Conservation (phyloP, 2,113 vertebrate species). For the Caracal caracal region DNA sequence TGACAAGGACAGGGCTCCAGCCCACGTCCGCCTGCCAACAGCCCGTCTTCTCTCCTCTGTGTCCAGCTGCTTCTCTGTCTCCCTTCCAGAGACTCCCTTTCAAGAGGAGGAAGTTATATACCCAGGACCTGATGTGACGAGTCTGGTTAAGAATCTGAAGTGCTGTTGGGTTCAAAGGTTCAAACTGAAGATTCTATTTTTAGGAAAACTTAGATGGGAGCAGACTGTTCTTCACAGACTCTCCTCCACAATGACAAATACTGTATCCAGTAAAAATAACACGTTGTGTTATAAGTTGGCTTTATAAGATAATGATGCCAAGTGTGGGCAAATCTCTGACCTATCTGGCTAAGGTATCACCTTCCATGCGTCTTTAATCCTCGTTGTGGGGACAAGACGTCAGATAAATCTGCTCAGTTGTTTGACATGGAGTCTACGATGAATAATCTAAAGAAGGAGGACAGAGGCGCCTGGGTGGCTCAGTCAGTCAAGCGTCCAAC, state of each 20-base stretch:
- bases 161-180: background rate
- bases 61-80: background rate
- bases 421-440: background rate
- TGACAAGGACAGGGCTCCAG: background rate
- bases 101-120: background rate
- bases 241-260: background rate
- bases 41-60: background rate
- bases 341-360: background rate
- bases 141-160: background rate
- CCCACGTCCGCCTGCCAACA: background rate
- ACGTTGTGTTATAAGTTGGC: background rate
- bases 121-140: background rate
- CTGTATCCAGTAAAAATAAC: background rate
- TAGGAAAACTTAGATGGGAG: background rate
- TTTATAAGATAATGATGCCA: background rate
- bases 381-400: background rate
- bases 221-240: background rate
- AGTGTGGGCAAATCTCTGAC: background rate
- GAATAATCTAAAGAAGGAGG: background rate
- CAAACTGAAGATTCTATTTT: constrained; percentile 3
- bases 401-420: background rate
- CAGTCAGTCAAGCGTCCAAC: no score
- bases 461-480: background rate
- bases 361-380: background rate
- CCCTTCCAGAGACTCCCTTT: no score